A percentile compares a stretch with the other conserved stretches of the same genome.
These are phyloP conservation scores for Limenitis camilla DNA, from an alignment of 2,888 invertebrate genomes.

Conservation along the genomic window DNA sequence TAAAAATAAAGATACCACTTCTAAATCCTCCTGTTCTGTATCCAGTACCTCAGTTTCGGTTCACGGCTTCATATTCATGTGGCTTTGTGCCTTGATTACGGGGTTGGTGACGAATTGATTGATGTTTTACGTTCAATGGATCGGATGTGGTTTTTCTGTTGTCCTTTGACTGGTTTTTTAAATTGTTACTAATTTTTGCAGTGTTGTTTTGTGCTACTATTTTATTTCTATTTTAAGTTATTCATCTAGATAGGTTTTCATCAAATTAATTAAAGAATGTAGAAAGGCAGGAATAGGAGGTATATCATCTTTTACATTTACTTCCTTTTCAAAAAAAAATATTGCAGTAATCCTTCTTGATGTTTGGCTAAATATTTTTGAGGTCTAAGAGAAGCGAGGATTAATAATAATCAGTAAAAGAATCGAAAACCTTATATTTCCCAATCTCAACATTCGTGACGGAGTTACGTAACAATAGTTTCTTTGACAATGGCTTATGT, in stretches of 20 bases:
- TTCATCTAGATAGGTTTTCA: no score
- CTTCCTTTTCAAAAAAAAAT: no score
- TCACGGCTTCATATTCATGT: constrained; percentile 45
- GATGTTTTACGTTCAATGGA: constrained; percentile 30
- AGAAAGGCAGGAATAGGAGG: no score
- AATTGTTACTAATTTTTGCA: neutral
- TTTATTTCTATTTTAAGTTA: no score
- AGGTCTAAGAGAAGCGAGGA: no score
- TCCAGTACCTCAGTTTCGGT: constrained; percentile 35
- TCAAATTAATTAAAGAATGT: no score
- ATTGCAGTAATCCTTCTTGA: no score
- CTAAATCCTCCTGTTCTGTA: constrained; percentile 16
- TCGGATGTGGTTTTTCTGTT: constrained; percentile 4
- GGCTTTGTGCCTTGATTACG: constrained; percentile 41
- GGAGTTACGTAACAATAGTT: constrained; percentile 28
- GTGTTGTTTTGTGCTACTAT: neutral
- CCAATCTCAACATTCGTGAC: constrained; percentile 13
- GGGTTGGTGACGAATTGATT: constrained; percentile 55
- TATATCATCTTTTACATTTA: no score
- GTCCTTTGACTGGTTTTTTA: neutral
- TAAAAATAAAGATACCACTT: constrained; percentile 5
- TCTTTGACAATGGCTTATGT: constrained; percentile 30
- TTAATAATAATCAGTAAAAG: neutral
- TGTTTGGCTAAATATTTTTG: no score
- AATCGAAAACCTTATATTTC: neutral